Percentiles rank a stretch among this genome's conserved stretches.
Conservation (phyloP, 2,113 vertebrate genomes). For the Bagarius yarrelli region DNA sequence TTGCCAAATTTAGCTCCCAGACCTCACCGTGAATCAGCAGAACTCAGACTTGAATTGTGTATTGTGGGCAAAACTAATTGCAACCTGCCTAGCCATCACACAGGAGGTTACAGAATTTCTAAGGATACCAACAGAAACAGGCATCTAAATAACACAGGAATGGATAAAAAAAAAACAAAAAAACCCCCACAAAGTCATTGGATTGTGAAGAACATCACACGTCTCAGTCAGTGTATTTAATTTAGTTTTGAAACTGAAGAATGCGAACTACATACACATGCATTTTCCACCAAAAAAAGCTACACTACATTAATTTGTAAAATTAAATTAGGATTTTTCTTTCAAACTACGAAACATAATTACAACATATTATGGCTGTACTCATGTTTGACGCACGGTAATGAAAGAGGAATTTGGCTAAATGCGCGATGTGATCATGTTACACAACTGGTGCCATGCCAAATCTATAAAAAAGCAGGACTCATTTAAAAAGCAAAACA, state of each 20-base stretch:
- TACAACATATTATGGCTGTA: no score
- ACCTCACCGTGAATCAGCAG: neutral
- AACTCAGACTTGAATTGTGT: neutral
- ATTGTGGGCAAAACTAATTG: neutral
- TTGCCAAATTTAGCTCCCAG: neutral
- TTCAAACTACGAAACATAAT: no score
- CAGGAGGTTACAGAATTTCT: neutral
- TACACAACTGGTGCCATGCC: no score
- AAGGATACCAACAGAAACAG: neutral
- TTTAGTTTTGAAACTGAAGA: neutral
- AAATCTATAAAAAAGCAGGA: no score
- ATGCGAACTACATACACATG: neutral
- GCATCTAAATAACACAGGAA: neutral
- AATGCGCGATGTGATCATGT: no score
- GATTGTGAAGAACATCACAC: neutral
- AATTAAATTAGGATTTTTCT: no score
- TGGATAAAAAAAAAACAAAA: neutral
- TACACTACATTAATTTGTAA: no score
- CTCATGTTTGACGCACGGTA: no score
- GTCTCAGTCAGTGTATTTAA: neutral
- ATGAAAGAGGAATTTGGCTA: no score
- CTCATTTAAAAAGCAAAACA: no score
- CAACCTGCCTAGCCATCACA: neutral
- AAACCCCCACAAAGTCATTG: neutral
- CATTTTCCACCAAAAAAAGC: neutral